phyloP scores from a whole-genome alignment of 2,797 vertebrate genomes.

The Tenualosa thibaudeaui region DNA sequence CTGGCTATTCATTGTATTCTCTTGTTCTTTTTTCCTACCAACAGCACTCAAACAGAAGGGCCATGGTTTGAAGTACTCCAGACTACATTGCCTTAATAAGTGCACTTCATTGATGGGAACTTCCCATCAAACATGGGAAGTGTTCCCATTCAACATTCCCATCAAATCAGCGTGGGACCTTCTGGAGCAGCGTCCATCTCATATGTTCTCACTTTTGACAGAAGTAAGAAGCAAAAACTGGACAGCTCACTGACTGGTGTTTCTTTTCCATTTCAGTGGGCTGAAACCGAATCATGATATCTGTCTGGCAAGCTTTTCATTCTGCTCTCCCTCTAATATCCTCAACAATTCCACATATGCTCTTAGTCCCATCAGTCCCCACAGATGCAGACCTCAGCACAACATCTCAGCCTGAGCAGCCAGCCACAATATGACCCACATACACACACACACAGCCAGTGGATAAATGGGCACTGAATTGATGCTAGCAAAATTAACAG shows the following conservation, averaged over 20 bases:
- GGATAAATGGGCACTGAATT: neutral
- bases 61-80: too few relatives aligned
- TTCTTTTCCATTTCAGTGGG: neutral
- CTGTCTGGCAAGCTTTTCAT: slow-evolving; percentile 16
- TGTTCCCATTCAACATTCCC: too few relatives aligned
- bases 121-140: neutral
- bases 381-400: neutral
- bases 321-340: neutral
- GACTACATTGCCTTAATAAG: neutral
- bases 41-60: too few relatives aligned
- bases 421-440: neutral
- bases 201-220: neutral
- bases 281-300: neutral
- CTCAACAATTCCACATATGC: neutral
- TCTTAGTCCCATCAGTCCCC: neutral
- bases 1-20: too few relatives aligned
- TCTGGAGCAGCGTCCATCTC: neutral
- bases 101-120: neutral
- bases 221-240: neutral
- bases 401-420: neutral
- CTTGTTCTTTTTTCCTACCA: too few relatives aligned
- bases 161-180: neutral
- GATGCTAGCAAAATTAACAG: neutral
- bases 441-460: neutral
- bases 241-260: neutral